Base-by-base conservation (phyloP, 2,113 vertebrate genomes). In the Rhinolophus ferrumequinum region DNA sequence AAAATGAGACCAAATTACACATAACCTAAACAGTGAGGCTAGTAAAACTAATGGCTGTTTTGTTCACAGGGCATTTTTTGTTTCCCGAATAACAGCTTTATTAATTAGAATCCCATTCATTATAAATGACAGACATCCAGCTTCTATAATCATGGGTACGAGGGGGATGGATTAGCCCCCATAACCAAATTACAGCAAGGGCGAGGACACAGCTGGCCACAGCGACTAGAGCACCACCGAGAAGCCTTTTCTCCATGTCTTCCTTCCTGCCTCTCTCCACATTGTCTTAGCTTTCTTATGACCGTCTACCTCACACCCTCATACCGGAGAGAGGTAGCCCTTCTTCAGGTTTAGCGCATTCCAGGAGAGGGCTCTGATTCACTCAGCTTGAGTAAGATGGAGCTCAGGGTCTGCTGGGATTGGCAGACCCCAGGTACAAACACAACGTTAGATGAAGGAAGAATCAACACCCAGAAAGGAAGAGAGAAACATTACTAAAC, bases 1-100 rank as follows among this genome's bases (percentile, higher is more conserved):
- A 93, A 97, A 77, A 90, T 75, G 58, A 92, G 56, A 41, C 58
- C 86, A 94, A 67, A 72, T 92, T 80, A 41, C 21, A 56, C 10
- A 33, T 84, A 79, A 70, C 60, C 35, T 52, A 82, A 90, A 50
- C 87, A 82, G 92, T 90, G 84, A 75, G 75, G 30, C 41, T 70
- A 24, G 28, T 96, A 83, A 93, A 88, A 90, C 84, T 79, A 69
- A 70, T 75, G 75, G 67, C n/a, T 90, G 52, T 95, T 77, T 94
- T 83, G 11, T 26, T 19, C 72, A 52, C 2, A 69, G 44, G 52
- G 72, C 72, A 72, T 76, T 92, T 91, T 80, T 70, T 85, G 19
- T 69, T 79, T 93, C 75, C 60, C 41, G n/a, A 92, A 16, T 67
- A 50, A 54, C 52, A 38, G 33, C 18, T 62, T 77, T 85, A 52